Percentiles rank a stretch among this genome's conserved stretches.
Evolutionary conservation across 2,888 invertebrate genomes (phyloP).

Genomic region (Dichetophora obliterata): DNA sequence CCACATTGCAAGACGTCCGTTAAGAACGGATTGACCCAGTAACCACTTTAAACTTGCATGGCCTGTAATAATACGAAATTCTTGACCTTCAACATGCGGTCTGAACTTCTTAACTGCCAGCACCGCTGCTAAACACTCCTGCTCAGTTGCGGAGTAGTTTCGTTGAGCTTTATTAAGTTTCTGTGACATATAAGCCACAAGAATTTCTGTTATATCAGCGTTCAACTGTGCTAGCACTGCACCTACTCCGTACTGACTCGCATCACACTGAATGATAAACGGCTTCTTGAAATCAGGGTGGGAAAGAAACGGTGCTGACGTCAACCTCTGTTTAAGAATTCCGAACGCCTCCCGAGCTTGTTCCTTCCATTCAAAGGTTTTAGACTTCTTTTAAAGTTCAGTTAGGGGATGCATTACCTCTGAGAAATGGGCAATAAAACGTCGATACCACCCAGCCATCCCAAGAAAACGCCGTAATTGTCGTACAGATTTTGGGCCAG

Average conservation of each 20-base stretch:
- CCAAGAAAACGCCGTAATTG: background rate
- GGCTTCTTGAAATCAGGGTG: constrained; percentile 41
- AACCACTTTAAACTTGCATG: constrained; percentile 10
- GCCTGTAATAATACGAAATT: background rate
- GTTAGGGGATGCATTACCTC: background rate
- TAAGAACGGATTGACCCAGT: background rate
- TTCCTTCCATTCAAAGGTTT: background rate
- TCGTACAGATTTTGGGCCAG: background rate
- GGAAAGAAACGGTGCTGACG: constrained; percentile 38
- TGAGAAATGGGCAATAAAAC: background rate
- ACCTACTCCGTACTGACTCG: constrained; percentile 39
- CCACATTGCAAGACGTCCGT: background rate
- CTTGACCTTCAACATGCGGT: constrained; percentile 31
- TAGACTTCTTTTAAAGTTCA: background rate
- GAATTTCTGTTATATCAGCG: constrained; percentile 31
- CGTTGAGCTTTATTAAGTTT: constrained; percentile 42
- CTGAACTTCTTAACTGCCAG: constrained; percentile 41
- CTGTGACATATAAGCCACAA: constrained; percentile 38
- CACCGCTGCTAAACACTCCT: constrained; percentile 46
- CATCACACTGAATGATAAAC: constrained; percentile 44
- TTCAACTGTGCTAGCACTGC: constrained; percentile 39
- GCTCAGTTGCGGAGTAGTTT: constrained; percentile 45
- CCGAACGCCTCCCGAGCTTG: constrained; percentile 15
- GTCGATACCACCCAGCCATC: background rate
- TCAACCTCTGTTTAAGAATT: constrained; percentile 34